Conservation (phyloP, 2,113 vertebrate genomes). For the Saccopteryx leptura region DNA sequence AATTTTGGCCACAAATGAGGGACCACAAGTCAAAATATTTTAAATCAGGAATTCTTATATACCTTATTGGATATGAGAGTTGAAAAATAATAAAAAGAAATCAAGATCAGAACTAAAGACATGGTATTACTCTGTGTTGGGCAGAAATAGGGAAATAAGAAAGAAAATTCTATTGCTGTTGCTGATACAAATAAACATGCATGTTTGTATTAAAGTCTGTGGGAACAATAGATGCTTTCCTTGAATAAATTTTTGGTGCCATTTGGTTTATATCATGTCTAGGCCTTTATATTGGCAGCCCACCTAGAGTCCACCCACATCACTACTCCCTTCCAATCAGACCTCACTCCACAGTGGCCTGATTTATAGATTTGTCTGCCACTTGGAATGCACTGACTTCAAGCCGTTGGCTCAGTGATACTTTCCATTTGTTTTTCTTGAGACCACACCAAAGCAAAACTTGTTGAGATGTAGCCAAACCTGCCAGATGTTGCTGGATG, state of each 20-base stretch:
- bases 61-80: background rate
- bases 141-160: background rate
- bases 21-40: background rate
- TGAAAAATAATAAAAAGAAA: background rate
- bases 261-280: slow-evolving; percentile 16
- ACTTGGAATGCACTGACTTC: background rate
- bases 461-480: background rate
- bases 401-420: background rate
- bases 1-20: background rate
- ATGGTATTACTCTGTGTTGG: background rate
- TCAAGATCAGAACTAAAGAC: background rate
- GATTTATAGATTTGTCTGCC: background rate
- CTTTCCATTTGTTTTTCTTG: slow-evolving; percentile 21
- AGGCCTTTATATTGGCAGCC: background rate
- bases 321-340: background rate
- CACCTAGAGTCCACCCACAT: background rate
- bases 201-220: background rate
- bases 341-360: background rate
- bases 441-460: background rate
- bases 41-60: background rate
- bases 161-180: background rate
- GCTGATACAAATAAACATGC: background rate
- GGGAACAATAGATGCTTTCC: background rate
- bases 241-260: background rate
- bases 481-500: slow-evolving; percentile 30